Conservation (phyloP, 2,113 vertebrate species). For the Colistium nudipinnis region DNA sequence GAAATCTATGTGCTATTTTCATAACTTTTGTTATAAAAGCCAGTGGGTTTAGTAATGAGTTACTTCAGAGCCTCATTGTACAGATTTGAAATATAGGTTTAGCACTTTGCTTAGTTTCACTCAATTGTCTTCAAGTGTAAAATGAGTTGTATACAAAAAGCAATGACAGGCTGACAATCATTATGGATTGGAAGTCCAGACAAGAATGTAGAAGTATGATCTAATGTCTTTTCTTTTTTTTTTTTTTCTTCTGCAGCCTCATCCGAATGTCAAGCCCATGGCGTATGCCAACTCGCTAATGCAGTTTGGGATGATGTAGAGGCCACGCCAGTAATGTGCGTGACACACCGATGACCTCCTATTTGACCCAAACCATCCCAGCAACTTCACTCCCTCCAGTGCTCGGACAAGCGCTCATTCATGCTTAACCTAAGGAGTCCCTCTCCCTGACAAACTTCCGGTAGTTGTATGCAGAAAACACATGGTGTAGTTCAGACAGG, state of each 20-base stretch:
- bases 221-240: conserved; percentile 5
- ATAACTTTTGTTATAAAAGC: no score
- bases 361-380: conserved; percentile 61
- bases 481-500: conserved; percentile 55
- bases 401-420: conserved; percentile 55
- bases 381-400: conserved; percentile 67
- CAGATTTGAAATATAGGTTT: not conserved
- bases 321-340: conserved; percentile 22
- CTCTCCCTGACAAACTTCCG: conserved; percentile 35
- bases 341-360: conserved; percentile 58
- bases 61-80: not conserved
- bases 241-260: conserved; percentile 83
- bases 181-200: not conserved
- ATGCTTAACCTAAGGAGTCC: conserved; percentile 54
- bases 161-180: not conserved
- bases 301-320: conserved; percentile 95
- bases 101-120: no score
- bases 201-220: not conserved
- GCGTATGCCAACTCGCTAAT: conserved; percentile 92
- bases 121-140: no score
- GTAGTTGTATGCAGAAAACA: conserved; percentile 55
- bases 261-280: conserved; percentile 96
- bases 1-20: no score
- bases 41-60: no score
- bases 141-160: no score